Evolutionary conservation across 2,888 invertebrate species (phyloP), one percentile per base, ranked within the genome.

Genomic region (Carpatolechia fugitivella): DNA sequence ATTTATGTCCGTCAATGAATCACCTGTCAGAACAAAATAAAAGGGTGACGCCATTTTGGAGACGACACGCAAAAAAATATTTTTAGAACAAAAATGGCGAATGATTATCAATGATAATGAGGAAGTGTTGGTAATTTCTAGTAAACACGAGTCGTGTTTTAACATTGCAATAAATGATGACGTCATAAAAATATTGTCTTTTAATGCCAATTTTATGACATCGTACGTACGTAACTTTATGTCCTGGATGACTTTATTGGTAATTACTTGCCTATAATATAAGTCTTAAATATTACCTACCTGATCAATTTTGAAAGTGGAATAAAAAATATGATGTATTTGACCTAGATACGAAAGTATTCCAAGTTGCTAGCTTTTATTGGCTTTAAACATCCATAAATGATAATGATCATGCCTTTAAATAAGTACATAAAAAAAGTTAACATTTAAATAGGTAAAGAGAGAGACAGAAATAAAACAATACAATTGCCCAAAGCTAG

Each of bases 101-200:
- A 40, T 51, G 10, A 33, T 52, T 33, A 33, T 4, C 47, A 35
- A 50, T 33, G 13, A 50, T 47, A 18, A 49, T 50, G 50, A 50
- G 55, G 55, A 55, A 55, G 55, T 35, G 35, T 49, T 11, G 4
- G 41, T 10, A 47, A 47, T 47, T 56, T 38, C 47, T 31, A 29
- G 20, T 35, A 20, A 47, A 56, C 56, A 52, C 36, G 49, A 56
- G 8, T 53, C 24, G 41, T 44, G 56, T 56, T 56, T 56, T 56
- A 56, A 44, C 56, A 29, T 30, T 13, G 20, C 41, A 40, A 49
- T 56, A 56, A 56, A 56, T 1, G 20, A 47, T 55, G 55, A 50
- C 55, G 36, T 31, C 6, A 54, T 49, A 49, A 35, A 1, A 13
- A 29, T 14, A 11, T 48, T 7, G 20, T 29, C 11, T 20, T 4